Evolutionary conservation across 1,140 invertebrate genomes (phyloP).

Genomic region (Octopus sinensis): DNA sequence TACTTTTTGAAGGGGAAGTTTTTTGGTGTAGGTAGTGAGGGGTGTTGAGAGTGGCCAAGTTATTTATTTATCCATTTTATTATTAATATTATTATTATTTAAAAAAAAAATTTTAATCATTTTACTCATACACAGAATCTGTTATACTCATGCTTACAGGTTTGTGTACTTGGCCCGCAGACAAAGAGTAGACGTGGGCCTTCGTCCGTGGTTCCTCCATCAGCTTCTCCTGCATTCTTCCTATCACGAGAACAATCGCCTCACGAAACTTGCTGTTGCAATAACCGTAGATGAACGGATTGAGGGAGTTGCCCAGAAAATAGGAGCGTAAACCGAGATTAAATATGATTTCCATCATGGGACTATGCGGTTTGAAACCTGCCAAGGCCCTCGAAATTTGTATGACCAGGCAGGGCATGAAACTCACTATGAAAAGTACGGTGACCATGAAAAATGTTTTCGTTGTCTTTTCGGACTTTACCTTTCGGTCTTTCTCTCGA

Average conservation of each 20-base stretch:
- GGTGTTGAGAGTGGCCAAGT: no score
- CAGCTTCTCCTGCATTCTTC: background rate
- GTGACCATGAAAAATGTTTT: conserved; percentile 37
- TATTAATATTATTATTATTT: no score
- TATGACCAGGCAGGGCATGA: conserved; percentile 32
- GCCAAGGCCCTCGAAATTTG: conserved; percentile 12
- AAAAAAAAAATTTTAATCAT: background rate
- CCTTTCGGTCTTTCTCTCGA: conserved; percentile 13
- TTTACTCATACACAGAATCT: background rate
- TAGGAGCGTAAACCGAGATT: conserved; percentile 3
- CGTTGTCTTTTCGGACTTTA: conserved; percentile 30
- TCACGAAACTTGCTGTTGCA: background rate
- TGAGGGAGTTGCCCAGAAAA: conserved; percentile 3
- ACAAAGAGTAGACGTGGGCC: background rate
- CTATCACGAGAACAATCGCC: background rate
- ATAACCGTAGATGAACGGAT: conserved; percentile 13
- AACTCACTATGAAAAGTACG: conserved; percentile 35
- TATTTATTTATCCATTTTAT: no score
- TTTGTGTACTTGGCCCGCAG: background rate
- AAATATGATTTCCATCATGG: background rate
- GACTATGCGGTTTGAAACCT: background rate
- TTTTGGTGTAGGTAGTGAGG: no score
- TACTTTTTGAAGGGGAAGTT: no score
- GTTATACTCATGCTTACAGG: background rate
- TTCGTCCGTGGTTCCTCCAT: background rate